Evolutionary conservation across 1,140 invertebrate species (phyloP).

Genomic region (Rhopalosiphum maidis): DNA sequence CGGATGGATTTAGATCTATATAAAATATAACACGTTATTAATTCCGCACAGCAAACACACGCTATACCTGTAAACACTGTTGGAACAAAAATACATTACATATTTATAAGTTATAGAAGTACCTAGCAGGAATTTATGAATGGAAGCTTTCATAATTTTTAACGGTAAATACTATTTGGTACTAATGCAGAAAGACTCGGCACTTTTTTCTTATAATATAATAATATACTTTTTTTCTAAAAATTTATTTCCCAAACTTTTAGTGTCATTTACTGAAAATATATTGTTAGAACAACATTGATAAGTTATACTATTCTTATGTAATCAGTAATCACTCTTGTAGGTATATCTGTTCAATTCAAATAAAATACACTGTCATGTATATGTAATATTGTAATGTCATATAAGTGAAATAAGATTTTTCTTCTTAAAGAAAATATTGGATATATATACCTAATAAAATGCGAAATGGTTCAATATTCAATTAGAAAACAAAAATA

Average conservation of each 20-base stretch:
- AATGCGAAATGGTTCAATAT: neutral
- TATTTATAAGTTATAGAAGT: no score
- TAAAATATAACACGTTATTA: no score
- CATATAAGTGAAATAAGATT: neutral
- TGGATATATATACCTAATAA: neutral
- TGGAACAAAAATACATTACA: neutral
- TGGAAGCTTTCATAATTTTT: neutral
- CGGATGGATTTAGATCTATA: no score
- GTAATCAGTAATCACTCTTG: neutral
- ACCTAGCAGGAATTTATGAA: neutral
- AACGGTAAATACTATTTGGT: neutral
- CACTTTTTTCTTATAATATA: neutral
- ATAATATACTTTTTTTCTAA: neutral
- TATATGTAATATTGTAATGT: no score
- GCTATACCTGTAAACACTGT: neutral
- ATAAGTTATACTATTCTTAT: neutral
- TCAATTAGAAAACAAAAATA: neutral
- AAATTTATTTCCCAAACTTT: neutral
- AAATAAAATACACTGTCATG: neutral
- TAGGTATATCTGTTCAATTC: neutral
- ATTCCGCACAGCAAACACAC: neutral
- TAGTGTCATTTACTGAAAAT: neutral
- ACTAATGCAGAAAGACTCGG: neutral
- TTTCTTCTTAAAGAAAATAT: neutral
- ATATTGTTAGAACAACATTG: neutral